Evolutionary conservation across 2,888 invertebrate genomes (phyloP), one percentile per base, ranked within the genome.

Genomic region (Patella pellucida): DNA sequence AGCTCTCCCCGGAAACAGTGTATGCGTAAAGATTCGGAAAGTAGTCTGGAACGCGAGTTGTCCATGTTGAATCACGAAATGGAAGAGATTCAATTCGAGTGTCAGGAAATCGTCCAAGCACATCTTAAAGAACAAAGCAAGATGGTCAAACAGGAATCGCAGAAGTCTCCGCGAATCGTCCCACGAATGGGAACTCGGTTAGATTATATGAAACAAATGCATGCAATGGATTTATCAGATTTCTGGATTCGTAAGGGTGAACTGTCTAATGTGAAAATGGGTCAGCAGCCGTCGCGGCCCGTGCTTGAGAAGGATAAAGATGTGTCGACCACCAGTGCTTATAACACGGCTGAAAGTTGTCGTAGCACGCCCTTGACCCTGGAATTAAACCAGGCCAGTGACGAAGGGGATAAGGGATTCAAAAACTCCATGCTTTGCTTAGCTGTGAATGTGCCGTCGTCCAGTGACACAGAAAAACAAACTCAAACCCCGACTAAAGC

Each of bases 341-440:
- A 95, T 88, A 95, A 95, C 86, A 95, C 95, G 2, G 95, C 95
- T 2, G 95, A 94, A 75, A 94, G 94, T n/a, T 94, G 94, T 85
- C 93, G 94, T 83, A 94, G 94, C 85, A 93, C 90, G 3, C 89
- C 89, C 1, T 82, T 90, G 0, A 90, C 89, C 15, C 82, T 90
- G 31, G 90, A 90, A 81, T 83, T 89, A 11, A 89, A 87, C 74
- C 85, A 85, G 75, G 85, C 83, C 12, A 84, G 85, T 16, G 87
- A 87, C 74, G 86, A 86, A 50, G 83, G 85, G 2, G 86, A 88
- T 62, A 83, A 82, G 72, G 88, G 87, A 41, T 85, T 86, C 74
- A 87, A 84, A 78, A 87, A 85, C 73, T 89, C 89, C 7, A 85
- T 89, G 88, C 81, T 89, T 77, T 88, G 88, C 75, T 82, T 89